A percentile compares a stretch with the other conserved stretches of the same genome.
These are phyloP conservation scores for Pyrocoelia pectoralis DNA, from an alignment of 2,888 invertebrate species.

Conservation along the genomic window DNA sequence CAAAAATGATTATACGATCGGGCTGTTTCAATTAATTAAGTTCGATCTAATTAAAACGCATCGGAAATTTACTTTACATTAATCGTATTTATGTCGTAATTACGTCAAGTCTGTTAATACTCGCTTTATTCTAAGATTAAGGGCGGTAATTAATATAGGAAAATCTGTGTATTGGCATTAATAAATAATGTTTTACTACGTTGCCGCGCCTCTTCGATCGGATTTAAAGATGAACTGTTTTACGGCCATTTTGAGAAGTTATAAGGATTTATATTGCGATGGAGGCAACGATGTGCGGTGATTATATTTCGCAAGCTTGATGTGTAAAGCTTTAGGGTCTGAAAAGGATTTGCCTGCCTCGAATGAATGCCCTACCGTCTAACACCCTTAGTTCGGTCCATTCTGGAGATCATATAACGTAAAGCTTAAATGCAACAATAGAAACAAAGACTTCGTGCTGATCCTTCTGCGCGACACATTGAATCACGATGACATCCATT, in stretches of 20 bases:
- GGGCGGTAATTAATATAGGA: too few species aligned
- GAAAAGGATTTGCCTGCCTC: conserved; percentile 47
- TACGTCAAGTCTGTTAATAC: too few species aligned
- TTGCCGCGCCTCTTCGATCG: too few species aligned
- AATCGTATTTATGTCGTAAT: too few species aligned
- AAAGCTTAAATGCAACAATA: conserved; percentile 44
- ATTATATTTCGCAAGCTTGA: conserved; percentile 53
- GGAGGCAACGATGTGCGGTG: conserved; percentile 49
- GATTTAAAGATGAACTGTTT: conserved; percentile 10
- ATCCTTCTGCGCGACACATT: conserved; percentile 33
- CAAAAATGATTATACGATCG: too few species aligned
- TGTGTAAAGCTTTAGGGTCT: conserved; percentile 52
- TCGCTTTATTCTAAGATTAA: too few species aligned
- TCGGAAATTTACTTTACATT: too few species aligned
- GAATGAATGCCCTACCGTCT: conserved; percentile 46
- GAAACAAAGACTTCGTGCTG: conserved; percentile 43
- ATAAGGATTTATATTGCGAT: conserved; percentile 18
- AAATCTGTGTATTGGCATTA: too few species aligned
- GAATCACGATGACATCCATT: conserved; percentile 34
- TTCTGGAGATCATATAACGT: conserved; percentile 44
- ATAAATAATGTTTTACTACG: too few species aligned
- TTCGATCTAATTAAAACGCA: too few species aligned
- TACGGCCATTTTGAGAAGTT: conserved; percentile 9
- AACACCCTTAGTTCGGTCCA: conserved; percentile 45
- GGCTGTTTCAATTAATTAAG: too few species aligned